Base-by-base conservation (phyloP, 35 echinoderm and acorn worm genomes). In the Patiria miniata region DNA sequence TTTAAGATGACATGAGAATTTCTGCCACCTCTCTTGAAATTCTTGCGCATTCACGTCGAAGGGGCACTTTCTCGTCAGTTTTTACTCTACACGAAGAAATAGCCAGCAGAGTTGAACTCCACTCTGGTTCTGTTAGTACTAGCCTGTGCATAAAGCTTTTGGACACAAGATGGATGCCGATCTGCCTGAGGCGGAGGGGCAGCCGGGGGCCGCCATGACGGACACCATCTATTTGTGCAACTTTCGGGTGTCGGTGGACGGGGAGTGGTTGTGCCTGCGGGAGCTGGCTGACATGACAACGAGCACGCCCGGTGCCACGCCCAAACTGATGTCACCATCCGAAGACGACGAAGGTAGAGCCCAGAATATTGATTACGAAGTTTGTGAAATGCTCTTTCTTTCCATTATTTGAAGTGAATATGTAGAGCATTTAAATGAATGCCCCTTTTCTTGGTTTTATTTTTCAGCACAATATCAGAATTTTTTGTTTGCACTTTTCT, bases 171-270 rank as follows among this genome's bases (percentile, higher is more conserved):
- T 73, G 65, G 65, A 73, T 73, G 65, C 34, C 7, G 26, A 73
- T 9, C 1, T 16, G 10, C 26, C 65, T 14, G 1, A 7, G 26
- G 1, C 26, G 14, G 65, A 30, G 2, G 26, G 2, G 21, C 21
- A 73, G 8, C 21, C 14, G 26, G 65, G 65, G 26, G 26, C 36
- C n/a, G 83, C 39, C 36, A 98, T 98, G 96, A 83, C 96, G 16
- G 96, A 98, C 39, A 98, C 96, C 15, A 86, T 98, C 15, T 98
- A 98, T 36, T 51, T 98, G 92, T 98, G 96, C 89, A 98, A 98
- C 57, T 98, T 98, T 40, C 92, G 96, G 21, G 96, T 98, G 52
- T 98, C 96, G 2, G 96, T 98, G 86, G 96, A 98, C 81, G 96
- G 96, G 50, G 96, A 98, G 60, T 98, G 96, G 96, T 68, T 98